Percentiles rank a stretch among this genome's conserved stretches.
phyloP scores from a whole-genome alignment of 2,113 vertebrate genomes.

The Malurus melanocephalus region DNA sequence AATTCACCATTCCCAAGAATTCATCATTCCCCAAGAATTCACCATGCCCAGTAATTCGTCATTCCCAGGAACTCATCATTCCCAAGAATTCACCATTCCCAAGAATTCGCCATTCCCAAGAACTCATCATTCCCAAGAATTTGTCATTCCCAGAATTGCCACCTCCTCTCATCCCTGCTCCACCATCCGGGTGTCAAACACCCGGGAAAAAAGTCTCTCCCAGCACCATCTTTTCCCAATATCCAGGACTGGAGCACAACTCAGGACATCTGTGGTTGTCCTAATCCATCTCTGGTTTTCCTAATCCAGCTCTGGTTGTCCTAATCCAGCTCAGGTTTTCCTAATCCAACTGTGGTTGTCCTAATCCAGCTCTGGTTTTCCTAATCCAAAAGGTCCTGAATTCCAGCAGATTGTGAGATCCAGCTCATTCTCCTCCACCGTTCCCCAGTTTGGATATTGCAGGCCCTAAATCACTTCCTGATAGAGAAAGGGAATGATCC shows the following conservation, averaged over 20 bases:
- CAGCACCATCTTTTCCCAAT: background rate
- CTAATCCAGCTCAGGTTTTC: background rate
- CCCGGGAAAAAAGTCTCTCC: background rate
- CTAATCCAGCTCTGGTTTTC: no score
- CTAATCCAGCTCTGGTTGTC: no score
- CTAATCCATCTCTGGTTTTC: background rate
- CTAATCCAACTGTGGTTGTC: background rate
- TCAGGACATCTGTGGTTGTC: background rate
- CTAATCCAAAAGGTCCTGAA: background rate
- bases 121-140: no score
- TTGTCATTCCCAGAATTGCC: fast-evolving
- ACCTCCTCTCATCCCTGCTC: fast-evolving
- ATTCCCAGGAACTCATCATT: fast-evolving
- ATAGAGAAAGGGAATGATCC: fast-evolving
- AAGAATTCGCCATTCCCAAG: no score
- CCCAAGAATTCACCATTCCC: no score
- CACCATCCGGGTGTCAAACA: background rate
- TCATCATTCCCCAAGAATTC: background rate
- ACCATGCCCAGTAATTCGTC: no score
- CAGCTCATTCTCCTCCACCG: background rate
- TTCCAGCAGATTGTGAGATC: background rate
- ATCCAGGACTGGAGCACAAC: background rate
- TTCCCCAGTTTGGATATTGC: background rate
- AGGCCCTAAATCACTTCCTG: background rate
- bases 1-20: no score